Evolutionary conservation across 1,140 invertebrate species (phyloP).

Genomic region (Philotrypesis tridentata): DNA sequence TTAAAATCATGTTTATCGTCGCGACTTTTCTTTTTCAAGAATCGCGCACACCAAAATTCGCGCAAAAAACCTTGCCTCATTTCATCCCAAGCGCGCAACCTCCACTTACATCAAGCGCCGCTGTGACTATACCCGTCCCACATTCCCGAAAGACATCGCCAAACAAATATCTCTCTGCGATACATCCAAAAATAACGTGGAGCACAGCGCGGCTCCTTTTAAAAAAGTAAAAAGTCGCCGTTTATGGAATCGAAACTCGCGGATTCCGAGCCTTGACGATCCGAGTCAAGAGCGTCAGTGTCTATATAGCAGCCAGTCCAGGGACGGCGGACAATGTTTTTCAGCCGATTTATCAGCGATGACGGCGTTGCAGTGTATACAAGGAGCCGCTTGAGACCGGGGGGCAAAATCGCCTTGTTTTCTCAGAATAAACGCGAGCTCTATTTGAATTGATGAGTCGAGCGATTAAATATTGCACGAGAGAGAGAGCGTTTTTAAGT

Average conservation of each 20-base stretch:
- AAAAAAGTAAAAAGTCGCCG: background rate
- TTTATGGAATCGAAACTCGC: background rate
- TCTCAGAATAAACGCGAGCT: too few species aligned
- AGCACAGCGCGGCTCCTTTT: background rate
- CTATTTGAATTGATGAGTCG: background rate
- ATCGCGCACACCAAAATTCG: background rate
- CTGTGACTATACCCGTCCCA: background rate
- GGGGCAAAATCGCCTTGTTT: too few species aligned
- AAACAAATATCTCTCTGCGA: background rate
- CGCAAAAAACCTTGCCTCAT: background rate
- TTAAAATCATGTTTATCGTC: too few species aligned
- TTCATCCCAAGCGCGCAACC: background rate
- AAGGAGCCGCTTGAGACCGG: background rate
- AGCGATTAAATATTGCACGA: too few species aligned
- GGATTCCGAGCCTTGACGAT: background rate
- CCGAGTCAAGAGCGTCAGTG: background rate
- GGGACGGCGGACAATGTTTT: background rate
- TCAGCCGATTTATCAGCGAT: conserved; percentile 1
- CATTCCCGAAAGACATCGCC: background rate
- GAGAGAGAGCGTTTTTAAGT: too few species aligned
- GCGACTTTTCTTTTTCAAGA: too few species aligned
- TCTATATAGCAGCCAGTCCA: background rate
- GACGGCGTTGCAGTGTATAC: background rate
- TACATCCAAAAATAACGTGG: background rate
- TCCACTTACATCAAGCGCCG: too few species aligned